A percentile compares a stretch with the other conserved stretches of the same genome.
Conservation (phyloP, 2,113 vertebrate genomes). For the Cathartes aura region DNA sequence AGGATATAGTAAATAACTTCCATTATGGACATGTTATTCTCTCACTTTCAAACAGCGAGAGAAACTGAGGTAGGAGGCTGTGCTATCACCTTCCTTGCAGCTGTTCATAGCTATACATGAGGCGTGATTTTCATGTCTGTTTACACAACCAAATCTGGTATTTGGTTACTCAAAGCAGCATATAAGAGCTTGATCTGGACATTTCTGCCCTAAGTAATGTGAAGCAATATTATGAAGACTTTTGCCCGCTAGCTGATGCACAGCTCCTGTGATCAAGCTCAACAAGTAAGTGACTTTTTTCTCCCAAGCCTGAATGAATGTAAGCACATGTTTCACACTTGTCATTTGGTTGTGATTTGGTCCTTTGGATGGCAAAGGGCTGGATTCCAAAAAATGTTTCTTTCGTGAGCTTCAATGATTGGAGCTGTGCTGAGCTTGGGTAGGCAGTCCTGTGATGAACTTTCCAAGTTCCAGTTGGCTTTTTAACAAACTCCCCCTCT, state of each 20-base stretch:
- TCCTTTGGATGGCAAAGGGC: not conserved
- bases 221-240: not conserved
- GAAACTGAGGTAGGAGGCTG: not conserved
- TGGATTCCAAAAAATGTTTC: not conserved
- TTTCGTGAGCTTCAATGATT: not conserved
- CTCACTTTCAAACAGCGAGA: not conserved
- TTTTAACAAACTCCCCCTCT: not conserved
- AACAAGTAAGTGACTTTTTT: not conserved
- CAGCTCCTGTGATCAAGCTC: not conserved
- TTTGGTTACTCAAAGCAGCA: not conserved
- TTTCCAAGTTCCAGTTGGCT: not conserved
- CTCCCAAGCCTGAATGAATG: not conserved
- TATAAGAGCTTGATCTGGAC: not conserved
- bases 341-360: not conserved
- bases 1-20: not conserved
- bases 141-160: not conserved
- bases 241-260: not conserved
- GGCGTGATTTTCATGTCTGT: not conserved
- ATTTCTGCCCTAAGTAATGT: not conserved
- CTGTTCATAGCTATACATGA: not conserved
- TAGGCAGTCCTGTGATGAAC: not conserved
- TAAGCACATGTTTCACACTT: not conserved
- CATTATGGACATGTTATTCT: not conserved
- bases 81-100: not conserved
- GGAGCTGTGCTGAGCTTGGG: constrained; percentile 12